phyloP scores from a whole-genome alignment of 1,140 invertebrate species.

The Mactra quadrangularis region DNA sequence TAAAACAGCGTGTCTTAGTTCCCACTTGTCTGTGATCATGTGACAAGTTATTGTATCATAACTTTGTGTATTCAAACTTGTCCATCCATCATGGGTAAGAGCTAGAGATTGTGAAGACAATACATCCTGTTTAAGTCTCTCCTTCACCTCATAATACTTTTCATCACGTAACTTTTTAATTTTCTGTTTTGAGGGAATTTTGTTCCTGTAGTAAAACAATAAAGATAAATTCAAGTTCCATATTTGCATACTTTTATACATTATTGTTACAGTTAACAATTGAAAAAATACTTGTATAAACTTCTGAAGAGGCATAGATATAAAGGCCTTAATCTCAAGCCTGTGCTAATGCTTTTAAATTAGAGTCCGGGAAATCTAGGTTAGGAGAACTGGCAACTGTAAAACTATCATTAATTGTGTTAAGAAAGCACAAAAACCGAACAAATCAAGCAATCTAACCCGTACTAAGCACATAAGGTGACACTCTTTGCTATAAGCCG shows the following conservation, averaged over 20 bases:
- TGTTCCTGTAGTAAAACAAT: constrained; percentile 15
- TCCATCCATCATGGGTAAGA: constrained; percentile 39
- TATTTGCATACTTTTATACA: neutral
- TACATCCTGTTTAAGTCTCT: neutral
- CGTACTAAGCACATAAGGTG: no score
- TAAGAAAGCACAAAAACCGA: no score
- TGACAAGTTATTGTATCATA: constrained; percentile 26
- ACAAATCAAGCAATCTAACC: no score
- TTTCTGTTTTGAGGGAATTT: constrained; percentile 3
- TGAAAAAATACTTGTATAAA: neutral
- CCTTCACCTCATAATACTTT: neutral
- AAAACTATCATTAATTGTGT: no score
- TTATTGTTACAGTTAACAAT: neutral
- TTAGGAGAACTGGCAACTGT: no score
- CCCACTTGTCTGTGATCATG: no score
- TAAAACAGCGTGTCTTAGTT: neutral
- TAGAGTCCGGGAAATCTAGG: no score
- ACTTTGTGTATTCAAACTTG: constrained; percentile 4
- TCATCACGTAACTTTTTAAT: neutral
- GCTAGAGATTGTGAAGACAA: neutral
- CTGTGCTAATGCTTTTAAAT: no score
- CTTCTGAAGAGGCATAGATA: no score
- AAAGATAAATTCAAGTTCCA: neutral
- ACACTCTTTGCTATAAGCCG: no score
- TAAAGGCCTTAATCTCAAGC: no score